A percentile compares a stretch with the other conserved stretches of the same genome.
Conservation (phyloP, 2,888 invertebrate genomes). For the Seladonia tumulorum region DNA sequence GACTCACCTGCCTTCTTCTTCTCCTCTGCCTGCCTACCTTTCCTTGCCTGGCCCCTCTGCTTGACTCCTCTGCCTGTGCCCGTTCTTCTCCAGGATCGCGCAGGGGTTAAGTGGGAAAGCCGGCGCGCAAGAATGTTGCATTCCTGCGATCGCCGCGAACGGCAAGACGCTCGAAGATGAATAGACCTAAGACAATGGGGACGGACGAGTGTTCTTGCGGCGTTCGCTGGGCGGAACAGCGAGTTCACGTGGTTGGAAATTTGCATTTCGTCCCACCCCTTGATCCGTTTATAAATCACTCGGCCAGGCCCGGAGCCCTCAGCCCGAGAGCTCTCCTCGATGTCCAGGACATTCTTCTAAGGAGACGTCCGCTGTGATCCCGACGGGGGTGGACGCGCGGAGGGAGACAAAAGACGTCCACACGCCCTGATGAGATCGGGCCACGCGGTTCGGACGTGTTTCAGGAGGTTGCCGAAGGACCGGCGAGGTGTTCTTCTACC, state of each 20-base stretch:
- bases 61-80: neutral
- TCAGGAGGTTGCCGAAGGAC: neutral
- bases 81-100: conserved; percentile 45
- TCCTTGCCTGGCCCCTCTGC: too few relatives aligned
- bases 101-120: conserved; percentile 68
- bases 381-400: conserved; percentile 25
- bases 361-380: conserved; percentile 51
- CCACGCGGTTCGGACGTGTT: neutral
- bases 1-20: conserved; percentile 66
- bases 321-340: conserved; percentile 12
- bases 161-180: conserved; percentile 73
- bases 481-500: neutral
- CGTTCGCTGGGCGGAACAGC: conserved; percentile 70
- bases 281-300: conserved; percentile 81
- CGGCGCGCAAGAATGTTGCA: conserved; percentile 58
- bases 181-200: conserved; percentile 81
- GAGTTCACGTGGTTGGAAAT: conserved; percentile 79
- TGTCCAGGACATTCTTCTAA: conserved; percentile 39
- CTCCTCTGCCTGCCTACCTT: neutral
- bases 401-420: conserved; percentile 41
- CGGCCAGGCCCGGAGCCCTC: conserved; percentile 52
- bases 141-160: conserved; percentile 47
- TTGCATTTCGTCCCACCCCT: conserved; percentile 79
- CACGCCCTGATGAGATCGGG: conserved; percentile 31
- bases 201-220: conserved; percentile 67